Evolutionary conservation across 2,113 vertebrate species (phyloP).

Genomic region (Rhinopithecus roxellana): DNA sequence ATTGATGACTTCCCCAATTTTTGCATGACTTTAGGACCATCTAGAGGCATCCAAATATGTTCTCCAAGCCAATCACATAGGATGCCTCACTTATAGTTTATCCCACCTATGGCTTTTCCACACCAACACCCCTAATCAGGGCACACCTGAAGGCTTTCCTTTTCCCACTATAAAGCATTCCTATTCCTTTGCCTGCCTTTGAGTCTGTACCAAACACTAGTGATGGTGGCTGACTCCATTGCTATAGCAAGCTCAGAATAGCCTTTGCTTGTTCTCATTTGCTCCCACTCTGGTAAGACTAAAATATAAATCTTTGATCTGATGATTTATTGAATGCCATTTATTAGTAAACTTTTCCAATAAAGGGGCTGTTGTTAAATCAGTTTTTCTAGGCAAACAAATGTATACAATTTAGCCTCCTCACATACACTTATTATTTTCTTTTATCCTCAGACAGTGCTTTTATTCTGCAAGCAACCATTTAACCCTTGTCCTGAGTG

Average conservation of each 20-base stretch:
- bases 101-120: background rate
- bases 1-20: background rate
- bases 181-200: background rate
- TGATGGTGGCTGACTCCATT: background rate
- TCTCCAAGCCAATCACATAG: background rate
- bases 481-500: background rate
- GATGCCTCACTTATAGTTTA: background rate
- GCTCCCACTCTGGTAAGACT: background rate
- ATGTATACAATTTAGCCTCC: background rate
- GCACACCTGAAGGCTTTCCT: background rate
- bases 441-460: background rate
- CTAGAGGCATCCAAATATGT: background rate
- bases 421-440: background rate
- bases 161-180: background rate
- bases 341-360: background rate
- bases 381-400: background rate
- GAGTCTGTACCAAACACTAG: background rate
- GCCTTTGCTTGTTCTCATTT: background rate
- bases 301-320: background rate
- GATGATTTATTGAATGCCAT: background rate
- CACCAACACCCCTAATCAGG: background rate
- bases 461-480: background rate
- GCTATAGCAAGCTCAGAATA: background rate
- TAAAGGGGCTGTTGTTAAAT: background rate
- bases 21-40: background rate